Percentiles rank a stretch among this genome's conserved stretches.
Conservation (phyloP, 2,888 invertebrate genomes). For the Agrotis ipsilon region DNA sequence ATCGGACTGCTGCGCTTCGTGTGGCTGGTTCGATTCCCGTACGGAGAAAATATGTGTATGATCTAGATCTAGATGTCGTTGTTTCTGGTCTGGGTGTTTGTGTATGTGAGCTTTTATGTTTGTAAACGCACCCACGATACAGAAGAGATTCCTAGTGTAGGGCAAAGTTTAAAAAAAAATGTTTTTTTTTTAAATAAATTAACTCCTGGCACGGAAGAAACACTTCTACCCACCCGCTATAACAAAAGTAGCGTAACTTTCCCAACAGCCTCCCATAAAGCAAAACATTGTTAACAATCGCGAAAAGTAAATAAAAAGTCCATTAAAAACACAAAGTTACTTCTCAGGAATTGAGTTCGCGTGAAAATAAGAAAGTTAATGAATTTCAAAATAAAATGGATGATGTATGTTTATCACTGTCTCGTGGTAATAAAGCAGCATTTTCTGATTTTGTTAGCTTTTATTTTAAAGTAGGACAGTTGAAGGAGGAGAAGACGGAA, state of each 20-base stretch:
- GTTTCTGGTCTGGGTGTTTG: too few species aligned
- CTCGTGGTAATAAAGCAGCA: background rate
- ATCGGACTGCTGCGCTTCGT: too few species aligned
- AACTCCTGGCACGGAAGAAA: too few species aligned
- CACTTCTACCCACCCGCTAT: background rate
- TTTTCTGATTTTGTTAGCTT: background rate
- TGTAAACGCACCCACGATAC: too few species aligned
- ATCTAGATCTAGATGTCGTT: too few species aligned
- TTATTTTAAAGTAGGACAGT: background rate
- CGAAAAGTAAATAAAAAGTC: constrained; percentile 30
- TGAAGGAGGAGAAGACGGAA: too few species aligned
- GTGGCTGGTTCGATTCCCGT: too few species aligned
- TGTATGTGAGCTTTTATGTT: too few species aligned
- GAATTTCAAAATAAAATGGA: constrained; percentile 35
- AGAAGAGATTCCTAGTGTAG: too few species aligned
- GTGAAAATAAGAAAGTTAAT: constrained; percentile 22
- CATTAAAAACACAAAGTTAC: constrained; percentile 29
- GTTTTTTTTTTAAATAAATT: too few species aligned
- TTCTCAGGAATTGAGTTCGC: constrained; percentile 28
- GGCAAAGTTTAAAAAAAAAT: too few species aligned
- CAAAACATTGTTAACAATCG: background rate
- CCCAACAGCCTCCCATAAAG: background rate
- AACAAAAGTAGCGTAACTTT: background rate
- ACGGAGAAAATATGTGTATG: too few species aligned
- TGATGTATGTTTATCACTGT: constrained; percentile 12